Evolutionary conservation across 2,113 vertebrate genomes (phyloP), one percentile per base, ranked within the genome.

Genomic region (Otus sunia): DNA sequence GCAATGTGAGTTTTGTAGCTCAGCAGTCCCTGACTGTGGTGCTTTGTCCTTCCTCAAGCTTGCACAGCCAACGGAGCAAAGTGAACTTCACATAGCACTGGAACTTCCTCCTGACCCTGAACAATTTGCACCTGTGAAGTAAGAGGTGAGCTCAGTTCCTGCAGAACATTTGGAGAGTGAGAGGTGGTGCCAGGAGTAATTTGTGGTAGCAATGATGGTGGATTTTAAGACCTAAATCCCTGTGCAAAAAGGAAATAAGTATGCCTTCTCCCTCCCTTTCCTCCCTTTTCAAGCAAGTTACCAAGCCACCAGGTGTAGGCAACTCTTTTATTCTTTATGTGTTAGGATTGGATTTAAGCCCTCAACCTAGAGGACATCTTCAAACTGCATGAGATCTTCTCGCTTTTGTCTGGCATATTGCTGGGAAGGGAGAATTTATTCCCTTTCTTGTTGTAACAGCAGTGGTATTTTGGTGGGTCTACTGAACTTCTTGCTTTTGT

Each of bases 191-290:
- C 6, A 50, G 22, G 16, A 34, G 5, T 86, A 86, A 36, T 81
- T 50, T 83, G 37, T 36, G 37, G 18, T n/a, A 68, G n/a, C 1
- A 10, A 0, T 36, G 43, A 63, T n/a, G 11, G 34, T 92, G 45
- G 34, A 63, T 86, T 96, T 88, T 86, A 64, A 80, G 36, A 39
- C 43, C 18, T 6, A 69, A 75, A 50, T 75, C 14, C 5, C 43
- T 47, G 10, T 50, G 27, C 9, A 47, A 45, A 69, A 76, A 45
- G 3, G 9, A 79, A 53, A 14, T 76, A 60, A 50, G 5, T 41
- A 27, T 3, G 1, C 4, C 5, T 59, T 4, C 8, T 67, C 10
- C 0, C 0, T 71, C 12, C 12, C 15, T 58, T 76, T 68, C 27
- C 17, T 86, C 11, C 8, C 11, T 77, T 71, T 83, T 53, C 47